Base-by-base conservation (phyloP, 2,797 vertebrate species). In the Acipenser ruthenus region DNA sequence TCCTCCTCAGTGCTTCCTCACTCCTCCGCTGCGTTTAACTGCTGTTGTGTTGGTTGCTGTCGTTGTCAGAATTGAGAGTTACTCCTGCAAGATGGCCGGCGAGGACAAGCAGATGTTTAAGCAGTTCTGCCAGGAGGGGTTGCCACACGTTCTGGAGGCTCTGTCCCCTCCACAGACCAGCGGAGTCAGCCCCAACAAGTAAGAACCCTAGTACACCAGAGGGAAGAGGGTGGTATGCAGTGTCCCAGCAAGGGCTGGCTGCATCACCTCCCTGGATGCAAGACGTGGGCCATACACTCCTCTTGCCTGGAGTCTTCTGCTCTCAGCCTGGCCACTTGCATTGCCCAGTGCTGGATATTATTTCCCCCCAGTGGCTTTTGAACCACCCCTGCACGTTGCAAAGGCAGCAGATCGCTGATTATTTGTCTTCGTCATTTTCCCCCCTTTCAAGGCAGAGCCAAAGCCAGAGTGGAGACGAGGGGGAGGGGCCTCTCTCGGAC, bases 101-200 rank as follows among this genome's bases (percentile, higher is more conserved):
- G 81, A 83, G 59, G 81, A 83, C 70, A 83, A 83, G 71, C 82
- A 83, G 72, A 79, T 82, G 78, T 83, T 83, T 67, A 83, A 83
- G 63, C 80, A 79, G 67, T 83, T 83, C 66, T 83, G 82, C 67
- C 80, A 78, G 68, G 79, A 80, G 67, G 80, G 82, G 8, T 73
- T 74, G 18, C 81, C 80, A 4, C 82, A 82, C 53, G 73, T 80
- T 7, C 69, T 83, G 55, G 78, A 83, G 65, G 78, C 79, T 1
- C 65, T 82, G 11, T 83, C 82, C 23, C 80, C 80, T 59, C 82
- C 79, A 3, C 79, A 83, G 70, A 75, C 75, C 2, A 63, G 72
- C 1, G 78, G 78, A 60, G 61, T 79, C 69, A 83, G 80, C 66
- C 79, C 80, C 10, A 80, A 73, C 72, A 82, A 78, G 81, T 81